phyloP scores from a whole-genome alignment of 2,888 invertebrate species.

The Tiliacea citrago region DNA sequence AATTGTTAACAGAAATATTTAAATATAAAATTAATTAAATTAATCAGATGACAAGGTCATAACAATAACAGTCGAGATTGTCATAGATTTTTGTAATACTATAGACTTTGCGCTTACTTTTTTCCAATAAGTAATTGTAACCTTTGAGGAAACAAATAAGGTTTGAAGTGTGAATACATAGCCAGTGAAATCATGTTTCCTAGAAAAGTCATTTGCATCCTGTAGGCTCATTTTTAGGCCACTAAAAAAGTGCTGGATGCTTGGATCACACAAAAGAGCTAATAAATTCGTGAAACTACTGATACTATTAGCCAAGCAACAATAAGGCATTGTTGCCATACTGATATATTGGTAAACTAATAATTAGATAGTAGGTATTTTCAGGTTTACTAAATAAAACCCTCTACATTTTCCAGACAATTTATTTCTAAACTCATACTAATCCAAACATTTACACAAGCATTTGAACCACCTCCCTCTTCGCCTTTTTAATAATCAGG shows the following conservation, averaged over 20 bases:
- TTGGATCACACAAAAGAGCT: too few relatives aligned
- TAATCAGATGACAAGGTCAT: constrained; percentile 3
- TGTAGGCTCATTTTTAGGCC: too few relatives aligned
- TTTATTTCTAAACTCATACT: constrained; percentile 26
- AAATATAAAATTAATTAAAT: constrained; percentile 17
- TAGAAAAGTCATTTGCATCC: background rate
- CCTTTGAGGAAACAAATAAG: background rate
- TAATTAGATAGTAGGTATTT: too few relatives aligned
- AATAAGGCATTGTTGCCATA: background rate
- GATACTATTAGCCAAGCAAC: background rate
- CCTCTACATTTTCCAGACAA: background rate
- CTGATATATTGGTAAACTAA: background rate
- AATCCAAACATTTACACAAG: constrained; percentile 42
- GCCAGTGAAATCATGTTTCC: background rate
- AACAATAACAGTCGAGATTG: background rate
- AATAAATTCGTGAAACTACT: background rate
- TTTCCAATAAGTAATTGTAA: background rate
- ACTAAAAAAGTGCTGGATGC: background rate
- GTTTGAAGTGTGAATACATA: background rate
- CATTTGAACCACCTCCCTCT: constrained; percentile 62
- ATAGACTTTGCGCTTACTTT: background rate
- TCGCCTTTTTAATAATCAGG: constrained; percentile 68
- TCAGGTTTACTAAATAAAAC: constrained; percentile 6
- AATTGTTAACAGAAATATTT: constrained; percentile 54
- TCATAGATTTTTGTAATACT: background rate